A percentile compares a stretch with the other conserved stretches of the same genome.
These are phyloP conservation scores for Phytoseiulus persimilis DNA, from an alignment of 2,888 invertebrate genomes.

Conservation along the genomic window DNA sequence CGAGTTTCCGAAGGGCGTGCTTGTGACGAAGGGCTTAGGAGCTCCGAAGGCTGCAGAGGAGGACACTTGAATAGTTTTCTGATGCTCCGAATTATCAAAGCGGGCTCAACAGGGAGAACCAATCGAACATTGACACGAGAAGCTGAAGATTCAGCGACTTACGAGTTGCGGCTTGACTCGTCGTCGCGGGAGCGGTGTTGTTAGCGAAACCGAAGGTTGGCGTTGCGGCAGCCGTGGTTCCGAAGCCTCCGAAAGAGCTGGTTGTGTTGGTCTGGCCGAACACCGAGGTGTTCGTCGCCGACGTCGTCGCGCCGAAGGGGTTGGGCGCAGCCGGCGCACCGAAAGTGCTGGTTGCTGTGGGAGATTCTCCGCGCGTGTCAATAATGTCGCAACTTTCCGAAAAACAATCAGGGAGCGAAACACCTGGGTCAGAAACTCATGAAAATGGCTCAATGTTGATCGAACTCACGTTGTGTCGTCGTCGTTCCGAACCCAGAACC, in stretches of 20 bases:
- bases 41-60: not conserved
- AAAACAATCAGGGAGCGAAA: too few species aligned
- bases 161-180: not conserved
- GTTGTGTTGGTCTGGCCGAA: constrained; percentile 50
- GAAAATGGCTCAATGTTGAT: not conserved
- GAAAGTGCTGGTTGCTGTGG: constrained; percentile 19
- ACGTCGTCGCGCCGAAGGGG: constrained; percentile 6
- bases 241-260: constrained; percentile 46
- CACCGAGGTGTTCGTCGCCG: constrained; percentile 45
- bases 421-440: too few species aligned
- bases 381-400: constrained; percentile 35
- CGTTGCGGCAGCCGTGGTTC: not conserved
- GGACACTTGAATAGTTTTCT: too few species aligned
- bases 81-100: too few species aligned
- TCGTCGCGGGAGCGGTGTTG: not conserved
- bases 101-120: too few species aligned
- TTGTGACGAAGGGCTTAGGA: constrained; percentile 11
- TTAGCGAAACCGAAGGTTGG: not conserved
- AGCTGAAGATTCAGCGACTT: not conserved
- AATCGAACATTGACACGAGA: too few species aligned
- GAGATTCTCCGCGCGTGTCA: too few species aligned
- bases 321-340: not conserved
- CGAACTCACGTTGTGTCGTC: constrained; percentile 16
- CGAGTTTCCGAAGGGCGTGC: not conserved
- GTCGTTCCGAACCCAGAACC: constrained; percentile 11